Base-by-base conservation (phyloP, 2,888 invertebrate genomes). In the Nipponacmea schrenckii region DNA sequence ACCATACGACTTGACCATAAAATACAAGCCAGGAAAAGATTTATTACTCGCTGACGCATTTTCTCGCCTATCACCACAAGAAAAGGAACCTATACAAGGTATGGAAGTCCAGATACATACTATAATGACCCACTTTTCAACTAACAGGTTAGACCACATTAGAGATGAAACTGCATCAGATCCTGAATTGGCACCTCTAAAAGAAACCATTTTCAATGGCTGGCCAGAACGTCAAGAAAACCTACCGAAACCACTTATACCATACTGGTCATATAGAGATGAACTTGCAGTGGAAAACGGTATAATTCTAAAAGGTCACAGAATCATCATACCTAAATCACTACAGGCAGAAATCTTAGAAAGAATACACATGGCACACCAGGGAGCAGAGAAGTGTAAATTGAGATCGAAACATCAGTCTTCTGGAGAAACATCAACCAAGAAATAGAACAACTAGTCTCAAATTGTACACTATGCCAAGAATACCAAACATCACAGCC, bases 1-100 rank as follows among this genome's bases (percentile, higher is more conserved):
- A 63, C 31, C 71, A 10, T 79, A 76, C 68, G 68, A 76, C 26
- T 64, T 72, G 24, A 39, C 26, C 12, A 62, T 76, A 14, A 46
- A 67, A n/a, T 73, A 78, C 50, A 67, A 45, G 27, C 73, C 72
- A 62, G 79, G 77, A 1, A 72, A 68, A n/a, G 70, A 74, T 20
- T 73, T 79, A 70, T n/a, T 64, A 26, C 20, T 78, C 8, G 70
- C 77, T n/a, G 77, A 77, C 62, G 67, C 71, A 5, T 68, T 80
- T 2, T 74, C 73, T 5, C n/a, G n/a, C n/a, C n/a, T n/a, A n/a
- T n/a, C 46, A 68, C 56, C 24, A 0, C 20, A 8, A 10, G 24
- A 56, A 20, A 12, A 20, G 10, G 56, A 14, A 10, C 20, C 24
- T 12, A 56, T 56, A 20, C 20, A 2, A 12, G 56, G 20, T 24